These are phyloP conservation scores for Phalacrocorax carbo DNA, from an alignment of 2,113 vertebrate species.

Conservation along the genomic window DNA sequence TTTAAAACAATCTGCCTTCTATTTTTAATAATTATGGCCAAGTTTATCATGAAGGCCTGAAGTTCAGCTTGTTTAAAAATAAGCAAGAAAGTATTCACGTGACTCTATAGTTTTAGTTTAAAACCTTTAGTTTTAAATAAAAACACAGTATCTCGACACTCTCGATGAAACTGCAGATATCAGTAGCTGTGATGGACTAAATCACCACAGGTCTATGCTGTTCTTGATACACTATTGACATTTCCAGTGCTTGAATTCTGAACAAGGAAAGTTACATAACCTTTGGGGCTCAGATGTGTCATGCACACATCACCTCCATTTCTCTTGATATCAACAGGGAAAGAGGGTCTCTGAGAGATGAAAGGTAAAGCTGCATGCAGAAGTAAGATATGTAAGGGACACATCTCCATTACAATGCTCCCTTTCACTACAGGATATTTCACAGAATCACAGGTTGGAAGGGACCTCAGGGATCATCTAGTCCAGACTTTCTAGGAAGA, in stretches of 20 bases:
- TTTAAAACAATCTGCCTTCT: background rate
- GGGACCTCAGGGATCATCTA: too few species aligned
- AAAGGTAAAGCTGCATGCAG: background rate
- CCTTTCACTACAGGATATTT: background rate
- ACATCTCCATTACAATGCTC: rapidly evolving
- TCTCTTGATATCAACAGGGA: background rate
- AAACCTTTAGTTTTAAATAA: background rate
- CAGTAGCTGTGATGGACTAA: background rate
- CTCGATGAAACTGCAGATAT: background rate
- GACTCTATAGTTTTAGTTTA: background rate
- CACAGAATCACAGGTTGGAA: too few species aligned
- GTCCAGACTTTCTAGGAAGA: too few species aligned
- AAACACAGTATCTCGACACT: background rate
- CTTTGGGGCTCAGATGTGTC: background rate
- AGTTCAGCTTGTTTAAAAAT: background rate
- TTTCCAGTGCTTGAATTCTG: background rate
- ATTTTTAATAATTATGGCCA: background rate
- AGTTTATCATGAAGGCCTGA: background rate
- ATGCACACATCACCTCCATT: background rate
- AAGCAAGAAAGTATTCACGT: background rate
- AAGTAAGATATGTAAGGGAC: background rate
- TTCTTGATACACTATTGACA: background rate
- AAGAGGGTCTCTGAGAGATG: background rate
- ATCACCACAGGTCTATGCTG: background rate
- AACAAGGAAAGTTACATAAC: background rate